A percentile compares a stretch with the other conserved stretches of the same genome.
phyloP scores from a whole-genome alignment of 2,888 invertebrate genomes.

The Timandra comae region DNA sequence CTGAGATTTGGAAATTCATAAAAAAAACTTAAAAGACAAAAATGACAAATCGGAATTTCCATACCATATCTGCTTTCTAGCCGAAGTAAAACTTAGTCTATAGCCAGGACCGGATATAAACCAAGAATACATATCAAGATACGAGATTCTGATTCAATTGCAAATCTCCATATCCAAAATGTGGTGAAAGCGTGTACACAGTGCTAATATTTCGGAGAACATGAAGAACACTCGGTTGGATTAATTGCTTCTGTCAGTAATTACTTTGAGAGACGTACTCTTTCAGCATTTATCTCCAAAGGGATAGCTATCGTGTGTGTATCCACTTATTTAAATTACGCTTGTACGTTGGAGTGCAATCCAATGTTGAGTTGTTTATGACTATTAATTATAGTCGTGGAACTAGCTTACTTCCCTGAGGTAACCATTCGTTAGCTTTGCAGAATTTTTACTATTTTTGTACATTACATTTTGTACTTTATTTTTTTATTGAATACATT shows the following conservation, averaged over 20 bases:
- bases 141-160: background rate
- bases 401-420: background rate
- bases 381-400: conserved; percentile 4
- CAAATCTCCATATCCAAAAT: conserved; percentile 7
- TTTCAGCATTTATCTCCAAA: conserved; percentile 33
- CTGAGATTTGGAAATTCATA: too few relatives aligned
- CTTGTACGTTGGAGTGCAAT: background rate
- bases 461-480: background rate
- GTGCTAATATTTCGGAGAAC: conserved; percentile 20
- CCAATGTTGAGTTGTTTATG: background rate
- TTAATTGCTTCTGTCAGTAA: conserved; percentile 35
- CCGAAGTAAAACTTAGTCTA: too few relatives aligned
- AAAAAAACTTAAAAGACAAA: too few relatives aligned
- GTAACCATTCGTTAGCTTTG: background rate
- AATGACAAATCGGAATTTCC: too few relatives aligned
- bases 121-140: too few relatives aligned
- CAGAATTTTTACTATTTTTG: background rate
- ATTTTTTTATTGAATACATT: too few relatives aligned
- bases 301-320: conserved; percentile 27
- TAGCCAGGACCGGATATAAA: too few relatives aligned
- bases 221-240: conserved; percentile 21
- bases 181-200: conserved; percentile 20
- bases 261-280: conserved; percentile 34
- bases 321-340: conserved; percentile 8
- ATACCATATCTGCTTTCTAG: too few relatives aligned